Evolutionary conservation across 2,888 invertebrate species (phyloP).

Genomic region (Dorcus hopei): DNA sequence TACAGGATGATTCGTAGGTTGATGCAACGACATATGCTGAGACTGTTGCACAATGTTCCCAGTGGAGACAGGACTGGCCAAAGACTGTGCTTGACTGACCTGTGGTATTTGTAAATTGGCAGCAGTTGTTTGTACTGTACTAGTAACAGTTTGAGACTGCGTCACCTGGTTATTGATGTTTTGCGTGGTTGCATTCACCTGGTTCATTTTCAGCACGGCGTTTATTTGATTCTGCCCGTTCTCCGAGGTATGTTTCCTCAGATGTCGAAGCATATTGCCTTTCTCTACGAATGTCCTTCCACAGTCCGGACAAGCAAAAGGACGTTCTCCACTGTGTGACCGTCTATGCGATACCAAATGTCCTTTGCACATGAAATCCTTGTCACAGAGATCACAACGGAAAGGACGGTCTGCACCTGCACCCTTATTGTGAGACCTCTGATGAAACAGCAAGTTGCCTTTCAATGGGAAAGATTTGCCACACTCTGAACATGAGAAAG

Average conservation of each 20-base stretch:
- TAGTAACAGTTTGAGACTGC: constrained; percentile 21
- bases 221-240: constrained; percentile 30
- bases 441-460: constrained; percentile 76
- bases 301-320: constrained; percentile 66
- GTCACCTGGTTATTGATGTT: constrained; percentile 6
- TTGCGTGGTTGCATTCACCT: constrained; percentile 4
- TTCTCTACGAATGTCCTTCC: constrained; percentile 78
- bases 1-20: constrained; percentile 51
- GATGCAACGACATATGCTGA: constrained; percentile 40
- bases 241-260: constrained; percentile 66
- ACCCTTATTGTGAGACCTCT: constrained; percentile 79
- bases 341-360: constrained; percentile 79
- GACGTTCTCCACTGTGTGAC: constrained; percentile 67
- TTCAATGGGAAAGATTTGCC: constrained; percentile 84
- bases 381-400: constrained; percentile 79
- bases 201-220: neutral
- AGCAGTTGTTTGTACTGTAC: constrained; percentile 29
- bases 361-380: constrained; percentile 86
- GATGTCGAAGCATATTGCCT: constrained; percentile 72
- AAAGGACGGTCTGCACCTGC: constrained; percentile 53
- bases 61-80: constrained; percentile 34
- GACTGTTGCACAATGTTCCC: constrained; percentile 35
- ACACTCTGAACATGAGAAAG: constrained; percentile 80
- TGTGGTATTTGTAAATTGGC: constrained; percentile 44
- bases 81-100: constrained; percentile 41